Conservation (phyloP, 2,797 vertebrate genomes). For the Scyliorhinus canicula region DNA sequence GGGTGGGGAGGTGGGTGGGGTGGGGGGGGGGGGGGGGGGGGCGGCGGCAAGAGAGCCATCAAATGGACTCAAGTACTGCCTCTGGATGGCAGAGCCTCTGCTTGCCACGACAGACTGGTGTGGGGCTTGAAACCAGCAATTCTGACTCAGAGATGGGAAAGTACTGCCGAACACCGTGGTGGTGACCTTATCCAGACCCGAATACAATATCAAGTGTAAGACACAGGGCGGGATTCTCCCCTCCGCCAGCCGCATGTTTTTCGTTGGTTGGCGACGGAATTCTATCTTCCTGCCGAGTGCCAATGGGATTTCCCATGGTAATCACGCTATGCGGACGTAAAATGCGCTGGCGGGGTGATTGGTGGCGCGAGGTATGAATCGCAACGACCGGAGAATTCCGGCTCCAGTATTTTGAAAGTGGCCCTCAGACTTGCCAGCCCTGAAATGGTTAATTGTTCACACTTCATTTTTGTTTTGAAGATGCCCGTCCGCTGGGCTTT, state of each 20-base stretch:
- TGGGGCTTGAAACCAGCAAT: neutral
- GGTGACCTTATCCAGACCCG: no score
- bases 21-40: neutral
- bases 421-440: neutral
- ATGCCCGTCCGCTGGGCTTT: neutral
- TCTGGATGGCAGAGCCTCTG: neutral
- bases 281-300: no score
- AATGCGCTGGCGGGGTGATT: no score
- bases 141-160: neutral
- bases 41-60: no score
- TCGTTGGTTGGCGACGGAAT: no score
- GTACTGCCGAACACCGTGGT: neutral
- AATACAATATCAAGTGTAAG: neutral
- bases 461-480: neutral
- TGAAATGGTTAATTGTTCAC: neutral
- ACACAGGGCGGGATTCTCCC: no score
- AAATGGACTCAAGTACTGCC: neutral
- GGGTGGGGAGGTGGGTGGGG: no score
- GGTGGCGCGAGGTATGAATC: no score
- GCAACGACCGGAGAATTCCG: no score
- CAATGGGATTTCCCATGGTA: no score
- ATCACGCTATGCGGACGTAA: no score
- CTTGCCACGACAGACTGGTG: neutral
- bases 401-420: neutral
- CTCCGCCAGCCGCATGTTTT: no score